These are phyloP conservation scores for Halcyon leucocephala DNA, from an alignment of 2,797 vertebrate species.

Conservation along the genomic window DNA sequence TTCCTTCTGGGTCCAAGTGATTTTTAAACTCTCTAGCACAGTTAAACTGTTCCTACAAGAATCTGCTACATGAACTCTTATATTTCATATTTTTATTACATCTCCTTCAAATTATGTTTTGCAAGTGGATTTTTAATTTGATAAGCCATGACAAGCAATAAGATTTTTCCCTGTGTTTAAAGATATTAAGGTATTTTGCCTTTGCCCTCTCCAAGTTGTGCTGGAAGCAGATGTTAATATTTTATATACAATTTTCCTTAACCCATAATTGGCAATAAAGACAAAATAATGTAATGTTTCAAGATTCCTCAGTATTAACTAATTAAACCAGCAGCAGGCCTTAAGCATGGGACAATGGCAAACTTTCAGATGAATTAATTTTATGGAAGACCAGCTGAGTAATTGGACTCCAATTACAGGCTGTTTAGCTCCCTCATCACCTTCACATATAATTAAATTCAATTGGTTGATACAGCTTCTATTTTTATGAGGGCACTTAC, in stretches of 20 bases:
- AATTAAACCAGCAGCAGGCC: conserved; percentile 80
- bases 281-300: conserved; percentile 82
- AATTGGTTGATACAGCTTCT: conserved; percentile 85
- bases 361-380: conserved; percentile 86
- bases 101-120: neutral
- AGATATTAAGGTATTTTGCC: conserved; percentile 40
- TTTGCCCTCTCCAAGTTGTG: conserved; percentile 59
- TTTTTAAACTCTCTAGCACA: neutral
- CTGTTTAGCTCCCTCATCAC: conserved; percentile 85
- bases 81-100: neutral
- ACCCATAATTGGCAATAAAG: conserved; percentile 82
- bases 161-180: neutral
- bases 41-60: neutral
- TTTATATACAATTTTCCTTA: conserved; percentile 81
- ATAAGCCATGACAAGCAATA: neutral
- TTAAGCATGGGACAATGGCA: conserved; percentile 79
- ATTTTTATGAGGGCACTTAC: conserved; percentile 85
- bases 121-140: neutral
- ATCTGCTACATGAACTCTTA: neutral
- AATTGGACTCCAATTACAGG: conserved; percentile 86
- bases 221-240: conserved; percentile 80
- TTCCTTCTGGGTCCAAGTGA: neutral
- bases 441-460: conserved; percentile 88
- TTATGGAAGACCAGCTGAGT: conserved; percentile 86
- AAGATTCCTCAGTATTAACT: conserved; percentile 81